Evolutionary conservation across 2,888 invertebrate species (phyloP).

Genomic region (Oxystoma pomonae): DNA sequence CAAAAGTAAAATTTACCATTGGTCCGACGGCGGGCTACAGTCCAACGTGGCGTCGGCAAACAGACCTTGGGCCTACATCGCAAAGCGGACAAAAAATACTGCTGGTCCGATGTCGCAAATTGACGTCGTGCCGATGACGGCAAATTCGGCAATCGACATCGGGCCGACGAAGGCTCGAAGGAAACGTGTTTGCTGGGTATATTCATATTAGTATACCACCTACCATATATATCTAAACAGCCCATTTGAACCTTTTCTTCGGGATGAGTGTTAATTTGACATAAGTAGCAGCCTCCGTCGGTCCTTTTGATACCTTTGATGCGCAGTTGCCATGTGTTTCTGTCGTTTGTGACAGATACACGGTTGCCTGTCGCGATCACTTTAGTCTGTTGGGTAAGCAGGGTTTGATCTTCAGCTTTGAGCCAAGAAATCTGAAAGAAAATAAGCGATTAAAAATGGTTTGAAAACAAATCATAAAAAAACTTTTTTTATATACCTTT

Average conservation of each 20-base stretch:
- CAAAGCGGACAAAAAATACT: no score
- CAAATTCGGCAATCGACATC: no score
- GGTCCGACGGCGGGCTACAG: no score
- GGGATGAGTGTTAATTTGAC: constrained; percentile 80
- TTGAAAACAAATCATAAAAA: background rate
- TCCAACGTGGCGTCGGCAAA: no score
- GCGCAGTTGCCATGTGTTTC: constrained; percentile 81
- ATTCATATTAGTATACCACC: no score
- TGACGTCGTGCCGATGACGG: no score
- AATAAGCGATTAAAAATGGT: background rate
- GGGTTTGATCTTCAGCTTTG: constrained; percentile 84
- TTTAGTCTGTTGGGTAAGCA: constrained; percentile 77
- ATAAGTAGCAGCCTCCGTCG: constrained; percentile 88
- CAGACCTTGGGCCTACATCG: no score
- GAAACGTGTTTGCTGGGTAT: no score
- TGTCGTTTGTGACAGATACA: constrained; percentile 78
- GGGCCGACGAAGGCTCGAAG: no score
- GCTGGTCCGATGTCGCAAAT: no score
- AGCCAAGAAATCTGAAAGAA: constrained; percentile 79
- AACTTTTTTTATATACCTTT: no score
- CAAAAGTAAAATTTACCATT: no score
- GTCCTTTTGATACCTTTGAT: constrained; percentile 77
- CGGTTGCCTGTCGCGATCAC: constrained; percentile 82
- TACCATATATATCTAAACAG: constrained; percentile 85
- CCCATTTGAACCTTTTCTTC: constrained; percentile 85